Evolutionary conservation across 2,888 invertebrate species (phyloP), one percentile per base, ranked within the genome.

Genomic region (Sthenelais limicola): DNA sequence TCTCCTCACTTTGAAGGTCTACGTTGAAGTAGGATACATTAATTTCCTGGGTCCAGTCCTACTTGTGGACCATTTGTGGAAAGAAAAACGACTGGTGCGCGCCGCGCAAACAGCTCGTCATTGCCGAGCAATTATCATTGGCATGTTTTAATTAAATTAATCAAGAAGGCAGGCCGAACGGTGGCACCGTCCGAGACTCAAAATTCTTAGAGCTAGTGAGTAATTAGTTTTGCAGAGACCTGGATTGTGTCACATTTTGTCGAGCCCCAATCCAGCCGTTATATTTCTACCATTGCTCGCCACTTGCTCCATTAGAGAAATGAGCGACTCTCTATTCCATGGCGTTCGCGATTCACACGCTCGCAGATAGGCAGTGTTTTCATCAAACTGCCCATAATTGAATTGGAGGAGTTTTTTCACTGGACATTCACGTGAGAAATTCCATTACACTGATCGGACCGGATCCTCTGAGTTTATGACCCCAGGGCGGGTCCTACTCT

Each of bases 141-240:
- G 43, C 43, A 43, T 62, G 24, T 24, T 24, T 62, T 62, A 62
- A 62, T 62, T 62, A 62, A 62, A 62, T 62, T 62, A 62, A 62
- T 62, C 62, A 62, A 18, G 62, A 24, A 26, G 62, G n/a, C n/a
- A n/a, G n/a, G n/a, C n/a, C n/a, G n/a, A n/a, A n/a, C n/a, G n/a
- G n/a, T n/a, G n/a, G n/a, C n/a, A n/a, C n/a, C n/a, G n/a, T n/a
- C n/a, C n/a, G n/a, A n/a, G n/a, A n/a, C n/a, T n/a, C n/a, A n/a
- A n/a, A n/a, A n/a, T n/a, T n/a, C n/a, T n/a, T n/a, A n/a, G n/a
- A n/a, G n/a, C n/a, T n/a, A n/a, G n/a, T n/a, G n/a, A n/a, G 38
- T 62, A 38, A 62, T 62, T 62, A 62, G 43, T 62, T 62, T 43
- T 28, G 5, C 30, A 21, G 56, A n/a, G 5, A 33, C 18, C 56